A percentile compares a stretch with the other conserved stretches of the same genome.
Evolutionary conservation across 1,140 invertebrate genomes (phyloP).

Genomic region (Hypsibius dujardini): DNA sequence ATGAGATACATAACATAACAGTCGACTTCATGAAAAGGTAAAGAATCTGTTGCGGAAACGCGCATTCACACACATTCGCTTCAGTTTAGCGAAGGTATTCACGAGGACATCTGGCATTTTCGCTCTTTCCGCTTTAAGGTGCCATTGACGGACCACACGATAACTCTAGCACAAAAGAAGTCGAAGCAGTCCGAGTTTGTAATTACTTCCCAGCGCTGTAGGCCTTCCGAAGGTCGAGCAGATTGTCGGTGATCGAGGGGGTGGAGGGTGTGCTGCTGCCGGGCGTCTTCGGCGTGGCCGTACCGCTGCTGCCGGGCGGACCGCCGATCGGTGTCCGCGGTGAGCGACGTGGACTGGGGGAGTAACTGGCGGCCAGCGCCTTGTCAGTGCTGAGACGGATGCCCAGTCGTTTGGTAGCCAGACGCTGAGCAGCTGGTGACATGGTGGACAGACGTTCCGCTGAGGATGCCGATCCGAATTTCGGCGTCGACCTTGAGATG

Average conservation of each 20-base stretch:
- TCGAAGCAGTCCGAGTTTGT: too few species aligned
- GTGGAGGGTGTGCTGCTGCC: background rate
- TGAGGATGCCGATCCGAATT: conserved; percentile 28
- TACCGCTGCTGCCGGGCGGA: background rate
- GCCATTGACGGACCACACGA: too few species aligned
- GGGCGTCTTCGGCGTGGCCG: background rate
- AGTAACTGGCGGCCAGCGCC: conserved; percentile 39
- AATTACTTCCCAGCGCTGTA: too few species aligned
- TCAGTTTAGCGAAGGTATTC: too few species aligned
- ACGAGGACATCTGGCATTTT: too few species aligned
- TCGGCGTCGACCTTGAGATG: conserved; percentile 30
- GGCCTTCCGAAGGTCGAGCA: conserved; percentile 2
- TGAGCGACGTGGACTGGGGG: conserved; percentile 31
- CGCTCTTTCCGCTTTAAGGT: too few species aligned
- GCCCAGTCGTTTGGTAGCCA: conserved; percentile 44
- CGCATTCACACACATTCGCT: too few species aligned
- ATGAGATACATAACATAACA: too few species aligned
- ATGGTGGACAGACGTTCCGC: conserved; percentile 64
- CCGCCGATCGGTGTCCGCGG: background rate
- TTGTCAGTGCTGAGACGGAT: conserved; percentile 35
- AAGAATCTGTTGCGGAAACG: too few species aligned
- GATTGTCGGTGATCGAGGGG: background rate
- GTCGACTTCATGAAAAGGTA: too few species aligned
- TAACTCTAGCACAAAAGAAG: too few species aligned
- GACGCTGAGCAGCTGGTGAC: conserved; percentile 74